phyloP scores from a whole-genome alignment of 1,140 invertebrate species.

The Magallana angulata region DNA sequence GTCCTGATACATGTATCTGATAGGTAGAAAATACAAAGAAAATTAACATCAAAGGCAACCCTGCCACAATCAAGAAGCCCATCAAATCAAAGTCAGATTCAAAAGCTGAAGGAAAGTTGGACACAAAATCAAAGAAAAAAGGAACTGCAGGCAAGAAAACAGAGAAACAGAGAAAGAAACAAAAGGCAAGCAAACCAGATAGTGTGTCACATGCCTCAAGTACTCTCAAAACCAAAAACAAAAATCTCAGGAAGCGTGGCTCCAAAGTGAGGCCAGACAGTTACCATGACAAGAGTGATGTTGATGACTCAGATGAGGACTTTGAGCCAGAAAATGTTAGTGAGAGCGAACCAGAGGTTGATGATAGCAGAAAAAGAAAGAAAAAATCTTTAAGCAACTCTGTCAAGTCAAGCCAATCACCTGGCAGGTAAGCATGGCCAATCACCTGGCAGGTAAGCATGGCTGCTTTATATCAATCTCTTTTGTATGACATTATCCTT shows the following conservation, averaged over 20 bases:
- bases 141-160: background rate
- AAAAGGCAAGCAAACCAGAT: slow-evolving; percentile 5
- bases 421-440: background rate
- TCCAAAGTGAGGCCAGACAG: slow-evolving; percentile 78
- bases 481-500: background rate
- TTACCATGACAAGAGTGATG: slow-evolving; percentile 46
- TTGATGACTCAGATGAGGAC: slow-evolving; percentile 53
- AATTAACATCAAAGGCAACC: background rate
- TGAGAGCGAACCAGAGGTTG: slow-evolving; percentile 50
- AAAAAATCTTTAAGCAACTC: slow-evolving; percentile 39
- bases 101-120: background rate
- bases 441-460: background rate
- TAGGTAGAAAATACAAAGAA: background rate
- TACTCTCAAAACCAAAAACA: slow-evolving; percentile 34
- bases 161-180: background rate
- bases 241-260: slow-evolving; percentile 78
- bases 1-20: no score
- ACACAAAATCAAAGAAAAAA: background rate
- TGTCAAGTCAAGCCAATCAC: background rate
- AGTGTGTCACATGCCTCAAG: slow-evolving; percentile 48
- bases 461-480: background rate
- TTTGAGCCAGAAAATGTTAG: slow-evolving; percentile 30
- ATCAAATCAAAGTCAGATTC: background rate
- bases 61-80: background rate
- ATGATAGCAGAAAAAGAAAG: slow-evolving; percentile 30